Conservation (phyloP, 1,140 invertebrate genomes). For the Eupeodes corollae region DNA sequence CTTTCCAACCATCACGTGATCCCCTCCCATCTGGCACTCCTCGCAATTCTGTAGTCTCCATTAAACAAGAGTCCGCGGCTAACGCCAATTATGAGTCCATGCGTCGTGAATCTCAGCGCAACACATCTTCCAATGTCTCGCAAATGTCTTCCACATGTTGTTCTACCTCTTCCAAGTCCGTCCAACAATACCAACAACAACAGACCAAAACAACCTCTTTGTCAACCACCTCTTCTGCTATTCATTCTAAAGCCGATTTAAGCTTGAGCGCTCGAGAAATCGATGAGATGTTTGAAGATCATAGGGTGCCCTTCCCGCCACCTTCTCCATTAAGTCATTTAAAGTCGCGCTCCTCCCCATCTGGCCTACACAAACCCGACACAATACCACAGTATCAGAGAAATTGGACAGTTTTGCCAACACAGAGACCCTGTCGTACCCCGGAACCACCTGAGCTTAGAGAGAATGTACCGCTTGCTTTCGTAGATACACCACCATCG, state of each 20-base stretch:
- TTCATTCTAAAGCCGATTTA: conserved; percentile 17
- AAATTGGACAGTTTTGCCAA: conserved; percentile 44
- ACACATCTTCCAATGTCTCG: too few relatives aligned
- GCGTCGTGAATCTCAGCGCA: too few relatives aligned
- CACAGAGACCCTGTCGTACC: conserved; percentile 40
- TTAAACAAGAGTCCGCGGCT: neutral
- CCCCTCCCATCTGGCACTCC: conserved; percentile 21
- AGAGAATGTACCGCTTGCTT: conserved; percentile 35
- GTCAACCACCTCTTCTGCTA: conserved; percentile 2
- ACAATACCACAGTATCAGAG: conserved; percentile 49
- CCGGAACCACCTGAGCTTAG: conserved; percentile 38
- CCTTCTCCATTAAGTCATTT: conserved; percentile 35
- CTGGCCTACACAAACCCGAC: conserved; percentile 45
- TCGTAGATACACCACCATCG: conserved; percentile 25
- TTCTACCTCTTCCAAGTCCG: conserved; percentile 33
- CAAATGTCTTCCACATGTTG: too few relatives aligned
- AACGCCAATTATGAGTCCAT: too few relatives aligned
- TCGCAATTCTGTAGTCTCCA: conserved; percentile 19
- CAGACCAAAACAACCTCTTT: conserved; percentile 9
- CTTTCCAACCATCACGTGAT: conserved; percentile 34
- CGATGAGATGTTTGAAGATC: conserved; percentile 30
- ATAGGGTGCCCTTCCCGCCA: conserved; percentile 27
- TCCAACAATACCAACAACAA: conserved; percentile 11
- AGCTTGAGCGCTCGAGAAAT: conserved; percentile 28
- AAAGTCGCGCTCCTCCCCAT: conserved; percentile 27